Evolutionary conservation across 35 echinoderm and acorn worm genomes (phyloP), one percentile per base, ranked within the genome.

Genomic region (Patiria miniata): DNA sequence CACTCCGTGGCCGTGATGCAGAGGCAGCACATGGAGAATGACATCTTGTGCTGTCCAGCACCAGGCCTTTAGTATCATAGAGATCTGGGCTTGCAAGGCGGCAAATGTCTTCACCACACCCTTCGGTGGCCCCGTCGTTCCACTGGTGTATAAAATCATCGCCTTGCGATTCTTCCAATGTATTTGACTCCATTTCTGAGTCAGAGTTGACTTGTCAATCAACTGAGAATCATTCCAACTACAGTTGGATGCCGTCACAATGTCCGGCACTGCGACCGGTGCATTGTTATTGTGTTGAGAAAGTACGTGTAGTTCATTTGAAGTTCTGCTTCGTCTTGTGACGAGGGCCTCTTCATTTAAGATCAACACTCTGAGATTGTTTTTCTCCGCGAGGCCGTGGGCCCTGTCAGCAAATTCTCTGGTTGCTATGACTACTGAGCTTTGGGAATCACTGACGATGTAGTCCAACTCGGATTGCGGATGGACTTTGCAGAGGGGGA

Each of bases 101-200:
- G 61, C 89, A 92, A 91, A 91, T 26, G 96, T 95, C 2, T 68
- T 56, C 7, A 90, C 78, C 33, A 92, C 96, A 39, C 96, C 96
- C 77, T 99, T 99, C 5, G 96, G 96, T 79, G 82, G 78, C 5
- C 96, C 92, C 26, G 96, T 99, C 15, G 96, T 99, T 22, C 96
- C 96, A 95, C 96, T 99, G 1, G 96, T 99, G 73, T 99, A 99
- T 8, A 99, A 7, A 34, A 99, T 39, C 96, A 92, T 83, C 3
- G 96, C 96, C 50, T 84, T 85, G 44, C 90, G 89, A 44, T 87
- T 92, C 60, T 78, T 90, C 96, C 96, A 99, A 39, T 68, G 87
- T 0, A 89, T 91, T 86, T 94, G 85, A 33, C 51, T 88, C 96
- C 96, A 99, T 39, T 88, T 87, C 19, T 97, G 59, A 55, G 29